Conservation (phyloP, 2,888 invertebrate species). For the Leuctra nigra region DNA sequence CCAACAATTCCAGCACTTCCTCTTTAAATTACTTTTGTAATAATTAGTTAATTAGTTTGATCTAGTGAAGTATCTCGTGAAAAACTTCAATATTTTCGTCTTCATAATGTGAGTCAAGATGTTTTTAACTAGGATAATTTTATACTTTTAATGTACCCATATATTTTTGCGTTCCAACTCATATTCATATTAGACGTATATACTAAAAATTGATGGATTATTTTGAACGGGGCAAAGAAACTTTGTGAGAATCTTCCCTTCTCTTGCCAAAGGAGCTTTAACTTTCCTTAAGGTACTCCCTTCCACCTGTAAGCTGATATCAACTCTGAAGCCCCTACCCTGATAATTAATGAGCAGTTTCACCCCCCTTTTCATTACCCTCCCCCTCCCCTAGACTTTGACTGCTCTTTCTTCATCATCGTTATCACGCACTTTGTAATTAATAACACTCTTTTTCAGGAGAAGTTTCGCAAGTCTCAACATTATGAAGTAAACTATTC, state of each 20-base stretch:
- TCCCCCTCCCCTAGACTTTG: slow-evolving; percentile 21
- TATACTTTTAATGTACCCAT: not conserved
- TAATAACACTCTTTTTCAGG: slow-evolving; percentile 28
- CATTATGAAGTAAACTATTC: too few species aligned
- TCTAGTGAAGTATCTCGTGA: too few species aligned
- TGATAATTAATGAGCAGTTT: slow-evolving; percentile 29
- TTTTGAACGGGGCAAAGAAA: slow-evolving; percentile 1
- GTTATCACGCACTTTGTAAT: slow-evolving; percentile 29
- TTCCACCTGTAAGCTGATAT: slow-evolving; percentile 28
- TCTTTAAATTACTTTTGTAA: too few species aligned
- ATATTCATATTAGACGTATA: not conserved
- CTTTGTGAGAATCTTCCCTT: not conserved
- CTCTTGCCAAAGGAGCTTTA: slow-evolving; percentile 10
- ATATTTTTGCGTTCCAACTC: too few species aligned
- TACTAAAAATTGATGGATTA: slow-evolving; percentile 11
- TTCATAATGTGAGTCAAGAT: not conserved
- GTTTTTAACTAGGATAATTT: not conserved
- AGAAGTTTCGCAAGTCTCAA: too few species aligned
- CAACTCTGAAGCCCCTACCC: slow-evolving; percentile 21
- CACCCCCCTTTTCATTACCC: slow-evolving; percentile 26
- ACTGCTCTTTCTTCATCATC: slow-evolving; percentile 28
- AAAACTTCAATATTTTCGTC: not conserved
- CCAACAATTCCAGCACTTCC: too few species aligned
- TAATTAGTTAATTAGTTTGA: too few species aligned
- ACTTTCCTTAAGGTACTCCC: slow-evolving; percentile 4